Evolutionary conservation across 2,113 vertebrate species (phyloP), one percentile per base, ranked within the genome.

Genomic region (Dicerorhinus sumatrensis): DNA sequence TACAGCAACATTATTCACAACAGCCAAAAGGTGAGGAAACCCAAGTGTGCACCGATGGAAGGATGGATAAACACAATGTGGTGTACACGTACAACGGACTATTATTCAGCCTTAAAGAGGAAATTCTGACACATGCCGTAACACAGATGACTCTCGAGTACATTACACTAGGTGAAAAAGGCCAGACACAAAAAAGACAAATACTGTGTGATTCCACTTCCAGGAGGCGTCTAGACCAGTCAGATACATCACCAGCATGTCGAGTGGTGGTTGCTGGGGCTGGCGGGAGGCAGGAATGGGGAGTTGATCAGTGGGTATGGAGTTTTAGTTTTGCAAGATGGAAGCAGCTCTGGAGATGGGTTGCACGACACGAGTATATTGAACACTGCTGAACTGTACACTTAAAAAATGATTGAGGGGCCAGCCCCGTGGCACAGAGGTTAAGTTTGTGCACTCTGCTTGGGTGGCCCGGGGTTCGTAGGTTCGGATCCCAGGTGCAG

Each of bases 171-270:
- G 36, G 16, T 84, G 33, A 95, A 42, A 72, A 2, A 31, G 23
- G 23, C 48, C 67, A 6, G 16, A 75, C 27, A 60, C 76, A 29
- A 62, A 23, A 62, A 72, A 70, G 54, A 69, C 27, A 72, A 17
- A 36, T 0, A 25, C 18, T 20, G 14, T 29, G 2, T 5, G 75
- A 29, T 18, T 25, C 60, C 67, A 62, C 21, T 33, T 16, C 14
- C 1, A 1, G 0, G 5, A 21, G 56, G 21, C 4, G 18, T 23
- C 77, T 0, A n/a, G 21, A 10, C 12, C 0, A 58, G 62, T 60
- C 29, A 25, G 31, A 51, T 1, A 25, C 0, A 11, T 14, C 33
- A 48, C 36, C 7, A 62, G 48, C 42, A 72, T 51, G 23, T 13
- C 8, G 3, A 60, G 51, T 16, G 16, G 5, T 4, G 25, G 39